Percentiles rank a stretch among this genome's conserved stretches.
These are phyloP conservation scores for Caenorhabditis sp. DNA, from an alignment of 2,888 invertebrate genomes.

Conservation along the genomic window DNA sequence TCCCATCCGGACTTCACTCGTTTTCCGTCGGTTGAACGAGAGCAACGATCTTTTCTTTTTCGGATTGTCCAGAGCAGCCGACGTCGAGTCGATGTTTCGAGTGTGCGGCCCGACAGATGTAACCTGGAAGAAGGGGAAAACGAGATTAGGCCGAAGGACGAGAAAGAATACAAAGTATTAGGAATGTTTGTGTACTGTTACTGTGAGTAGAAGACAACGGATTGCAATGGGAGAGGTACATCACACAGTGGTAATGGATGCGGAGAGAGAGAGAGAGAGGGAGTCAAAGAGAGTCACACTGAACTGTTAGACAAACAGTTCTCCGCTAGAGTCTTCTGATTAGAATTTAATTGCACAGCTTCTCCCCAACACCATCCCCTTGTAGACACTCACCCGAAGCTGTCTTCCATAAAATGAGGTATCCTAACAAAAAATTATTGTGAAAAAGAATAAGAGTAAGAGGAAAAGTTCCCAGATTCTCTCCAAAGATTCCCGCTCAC, in stretches of 20 bases:
- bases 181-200: slow-evolving; percentile 5
- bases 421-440: slow-evolving; percentile 25
- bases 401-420: slow-evolving; percentile 52
- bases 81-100: slow-evolving; percentile 30
- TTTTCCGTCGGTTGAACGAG: slow-evolving; percentile 71
- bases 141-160: background rate
- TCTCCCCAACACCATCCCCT: slow-evolving; percentile 20
- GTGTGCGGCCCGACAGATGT: slow-evolving; percentile 54
- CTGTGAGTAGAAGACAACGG: slow-evolving; percentile 11
- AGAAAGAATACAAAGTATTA: slow-evolving; percentile 9
- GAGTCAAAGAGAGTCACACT: too few relatives aligned
- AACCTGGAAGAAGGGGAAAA: slow-evolving; percentile 13
- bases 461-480: slow-evolving; percentile 2
- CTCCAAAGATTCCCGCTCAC: slow-evolving; percentile 23
- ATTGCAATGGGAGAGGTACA: background rate
- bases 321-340: background rate
- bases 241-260: slow-evolving; percentile 39
- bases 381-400: slow-evolving; percentile 53
- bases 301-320: background rate
- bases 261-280: too few relatives aligned
- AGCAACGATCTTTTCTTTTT: slow-evolving; percentile 67
- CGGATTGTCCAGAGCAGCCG: slow-evolving; percentile 40
- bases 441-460: background rate
- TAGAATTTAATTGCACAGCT: slow-evolving; percentile 34
- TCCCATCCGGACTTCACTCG: slow-evolving; percentile 70